phyloP scores from a whole-genome alignment of 2,797 vertebrate species.

The Molothrus aeneus region DNA sequence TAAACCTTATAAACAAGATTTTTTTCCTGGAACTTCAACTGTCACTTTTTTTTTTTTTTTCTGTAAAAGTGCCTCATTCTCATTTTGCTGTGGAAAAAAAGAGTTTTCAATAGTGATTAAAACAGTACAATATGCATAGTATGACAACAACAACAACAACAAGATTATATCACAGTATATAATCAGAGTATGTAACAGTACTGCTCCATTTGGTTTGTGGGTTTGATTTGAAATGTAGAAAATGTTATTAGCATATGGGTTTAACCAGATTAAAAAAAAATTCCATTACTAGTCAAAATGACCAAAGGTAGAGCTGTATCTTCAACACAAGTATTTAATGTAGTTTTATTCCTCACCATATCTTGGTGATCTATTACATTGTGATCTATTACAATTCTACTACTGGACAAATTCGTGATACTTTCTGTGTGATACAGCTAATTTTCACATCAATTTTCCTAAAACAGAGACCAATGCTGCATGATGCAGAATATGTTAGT shows the following conservation, averaged over 20 bases:
- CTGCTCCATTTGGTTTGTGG: neutral
- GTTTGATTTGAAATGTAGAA: neutral
- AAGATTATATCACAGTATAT: neutral
- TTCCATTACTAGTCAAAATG: neutral
- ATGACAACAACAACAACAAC: neutral
- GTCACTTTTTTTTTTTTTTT: neutral
- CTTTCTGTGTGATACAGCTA: neutral
- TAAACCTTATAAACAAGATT: neutral
- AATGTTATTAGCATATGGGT: neutral
- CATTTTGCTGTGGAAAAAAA: neutral
- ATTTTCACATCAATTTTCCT: neutral
- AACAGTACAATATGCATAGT: neutral
- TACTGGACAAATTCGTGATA: neutral
- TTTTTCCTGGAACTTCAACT: neutral
- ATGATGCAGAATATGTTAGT: neutral
- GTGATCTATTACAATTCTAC: neutral
- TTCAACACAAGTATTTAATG: neutral
- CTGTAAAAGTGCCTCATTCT: neutral
- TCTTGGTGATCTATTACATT: neutral
- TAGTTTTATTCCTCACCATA: neutral
- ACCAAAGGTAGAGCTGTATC: neutral
- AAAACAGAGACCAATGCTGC: neutral
- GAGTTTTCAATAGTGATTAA: neutral
- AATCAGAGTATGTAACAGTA: neutral
- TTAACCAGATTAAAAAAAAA: neutral